phyloP scores from a whole-genome alignment of 2,113 vertebrate species.

The Bettongia penicillata region DNA sequence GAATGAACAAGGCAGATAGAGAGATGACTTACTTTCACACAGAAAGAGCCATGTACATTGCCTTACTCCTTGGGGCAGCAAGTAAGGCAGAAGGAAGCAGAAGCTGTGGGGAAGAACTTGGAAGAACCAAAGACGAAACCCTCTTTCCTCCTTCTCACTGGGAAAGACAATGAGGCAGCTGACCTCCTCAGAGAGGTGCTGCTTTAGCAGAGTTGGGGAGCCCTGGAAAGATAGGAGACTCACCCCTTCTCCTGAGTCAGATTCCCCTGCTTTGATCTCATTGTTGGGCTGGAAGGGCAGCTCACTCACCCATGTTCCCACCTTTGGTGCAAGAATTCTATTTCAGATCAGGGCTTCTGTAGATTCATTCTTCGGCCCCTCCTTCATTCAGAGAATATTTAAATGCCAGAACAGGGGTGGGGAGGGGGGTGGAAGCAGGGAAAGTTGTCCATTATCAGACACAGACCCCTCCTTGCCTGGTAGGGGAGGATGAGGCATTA shows the following conservation, averaged over 20 bases:
- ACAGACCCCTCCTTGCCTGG: background rate
- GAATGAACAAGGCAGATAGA: background rate
- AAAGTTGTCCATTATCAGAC: background rate
- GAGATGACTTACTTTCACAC: background rate
- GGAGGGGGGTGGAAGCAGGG: too few relatives aligned
- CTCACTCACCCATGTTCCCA: background rate
- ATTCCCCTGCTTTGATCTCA: background rate
- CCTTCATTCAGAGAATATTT: background rate
- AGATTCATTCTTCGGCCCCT: background rate
- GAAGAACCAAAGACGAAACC: background rate
- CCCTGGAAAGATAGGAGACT: background rate
- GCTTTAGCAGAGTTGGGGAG: background rate
- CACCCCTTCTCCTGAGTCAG: background rate
- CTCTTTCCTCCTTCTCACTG: background rate
- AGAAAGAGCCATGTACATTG: background rate
- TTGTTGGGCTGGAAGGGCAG: background rate
- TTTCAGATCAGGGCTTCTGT: background rate
- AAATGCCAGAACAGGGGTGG: background rate
- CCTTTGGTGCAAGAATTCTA: background rate
- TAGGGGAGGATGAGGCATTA: background rate
- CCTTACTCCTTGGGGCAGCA: background rate
- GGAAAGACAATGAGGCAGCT: background rate
- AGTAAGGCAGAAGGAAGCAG: background rate
- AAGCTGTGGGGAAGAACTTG: background rate
- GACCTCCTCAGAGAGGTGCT: background rate